phyloP scores from a whole-genome alignment of 1,140 invertebrate genomes.

The Plodia interpunctella region DNA sequence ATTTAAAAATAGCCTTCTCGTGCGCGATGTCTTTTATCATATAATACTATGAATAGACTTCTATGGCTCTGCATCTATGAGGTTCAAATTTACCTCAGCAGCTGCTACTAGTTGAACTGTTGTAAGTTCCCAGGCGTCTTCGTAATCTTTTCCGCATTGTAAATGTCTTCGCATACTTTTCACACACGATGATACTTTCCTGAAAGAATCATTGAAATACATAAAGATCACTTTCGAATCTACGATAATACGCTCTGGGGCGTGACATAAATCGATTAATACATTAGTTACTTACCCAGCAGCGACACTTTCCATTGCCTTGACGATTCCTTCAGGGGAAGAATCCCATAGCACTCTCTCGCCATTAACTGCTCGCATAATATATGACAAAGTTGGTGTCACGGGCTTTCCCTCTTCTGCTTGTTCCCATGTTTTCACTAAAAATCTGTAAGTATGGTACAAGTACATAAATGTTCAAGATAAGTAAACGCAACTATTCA shows the following conservation, averaged over 20 bases:
- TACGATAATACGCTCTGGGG: too few species aligned
- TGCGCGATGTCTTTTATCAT: too few species aligned
- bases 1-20: too few species aligned
- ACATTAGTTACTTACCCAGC: slow-evolving; percentile 78
- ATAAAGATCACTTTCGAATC: background rate
- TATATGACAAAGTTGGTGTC: slow-evolving; percentile 83
- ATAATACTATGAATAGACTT: too few species aligned
- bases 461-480: too few species aligned
- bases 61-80: too few species aligned
- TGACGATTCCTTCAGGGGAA: slow-evolving; percentile 80
- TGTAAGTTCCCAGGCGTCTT: slow-evolving; percentile 90
- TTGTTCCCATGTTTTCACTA: slow-evolving; percentile 85
- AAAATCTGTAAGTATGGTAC: slow-evolving; percentile 51
- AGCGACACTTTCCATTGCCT: slow-evolving; percentile 82
- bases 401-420: slow-evolving; percentile 77
- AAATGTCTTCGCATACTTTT: slow-evolving; percentile 81
- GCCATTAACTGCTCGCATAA: slow-evolving; percentile 57
- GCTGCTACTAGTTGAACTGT: slow-evolving; percentile 87
- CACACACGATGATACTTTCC: slow-evolving; percentile 82
- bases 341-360: slow-evolving; percentile 78
- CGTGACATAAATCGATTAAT: too few species aligned
- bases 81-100: slow-evolving; percentile 78
- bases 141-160: slow-evolving; percentile 78
- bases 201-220: slow-evolving; percentile 40
- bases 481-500: too few species aligned